Conservation (phyloP, 2,888 invertebrate genomes). For the Nysson spinosus region DNA sequence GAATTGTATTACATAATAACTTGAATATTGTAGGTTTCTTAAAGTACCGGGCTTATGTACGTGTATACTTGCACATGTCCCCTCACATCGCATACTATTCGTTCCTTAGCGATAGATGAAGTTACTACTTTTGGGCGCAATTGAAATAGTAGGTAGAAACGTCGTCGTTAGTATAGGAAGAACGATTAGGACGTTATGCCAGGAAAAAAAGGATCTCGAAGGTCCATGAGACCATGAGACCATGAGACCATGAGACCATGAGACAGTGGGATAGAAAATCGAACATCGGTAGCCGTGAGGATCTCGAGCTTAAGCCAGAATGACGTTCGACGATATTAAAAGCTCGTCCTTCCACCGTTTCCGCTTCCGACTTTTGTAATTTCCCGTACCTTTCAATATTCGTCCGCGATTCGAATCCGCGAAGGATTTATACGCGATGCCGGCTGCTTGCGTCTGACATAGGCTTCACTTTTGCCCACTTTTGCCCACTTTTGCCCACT, state of each 20-base stretch:
- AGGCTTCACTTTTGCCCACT: slow-evolving; percentile 7
- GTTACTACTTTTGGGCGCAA: no score
- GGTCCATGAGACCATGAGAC: slow-evolving; percentile 10
- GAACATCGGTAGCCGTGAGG: slow-evolving; percentile 47
- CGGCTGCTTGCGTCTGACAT: slow-evolving; percentile 27
- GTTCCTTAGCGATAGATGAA: no score
- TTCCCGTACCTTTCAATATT: slow-evolving; percentile 72
- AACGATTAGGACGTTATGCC: slow-evolving; percentile 29
- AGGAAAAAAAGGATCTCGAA: slow-evolving; percentile 38
- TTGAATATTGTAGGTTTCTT: no score
- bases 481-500: no score
- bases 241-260: no score
- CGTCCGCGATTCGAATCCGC: slow-evolving; percentile 48
- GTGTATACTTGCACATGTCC: no score
- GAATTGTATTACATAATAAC: no score
- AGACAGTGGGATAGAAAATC: slow-evolving; percentile 50
- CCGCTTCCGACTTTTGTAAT: slow-evolving; percentile 77
- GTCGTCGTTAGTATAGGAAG: not conserved
- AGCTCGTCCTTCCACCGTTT: slow-evolving; percentile 72
- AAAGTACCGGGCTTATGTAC: no score
- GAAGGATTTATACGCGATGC: slow-evolving; percentile 54
- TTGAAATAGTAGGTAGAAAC: no score
- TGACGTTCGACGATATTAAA: slow-evolving; percentile 72
- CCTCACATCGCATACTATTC: no score
- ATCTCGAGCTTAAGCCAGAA: slow-evolving; percentile 57